Evolutionary conservation across 2,888 invertebrate species (phyloP).

Genomic region (Lottia gigantea): DNA sequence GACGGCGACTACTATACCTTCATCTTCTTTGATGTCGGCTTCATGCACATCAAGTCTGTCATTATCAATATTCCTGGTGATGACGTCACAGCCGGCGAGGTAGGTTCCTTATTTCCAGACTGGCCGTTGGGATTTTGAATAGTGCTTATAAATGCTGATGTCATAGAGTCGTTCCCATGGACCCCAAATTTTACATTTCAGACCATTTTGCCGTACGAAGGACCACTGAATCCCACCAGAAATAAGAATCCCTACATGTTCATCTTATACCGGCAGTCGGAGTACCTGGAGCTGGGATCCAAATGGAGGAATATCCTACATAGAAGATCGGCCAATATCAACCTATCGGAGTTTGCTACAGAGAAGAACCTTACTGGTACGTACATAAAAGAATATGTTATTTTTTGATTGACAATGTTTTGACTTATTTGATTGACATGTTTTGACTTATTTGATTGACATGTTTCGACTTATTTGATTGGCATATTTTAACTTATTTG

Average conservation of each 20-base stretch:
- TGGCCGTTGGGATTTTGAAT: too few species aligned
- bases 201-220: constrained; percentile 29
- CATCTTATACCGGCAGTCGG: constrained; percentile 31
- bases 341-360: constrained; percentile 22
- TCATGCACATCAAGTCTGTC: constrained; percentile 26
- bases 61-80: constrained; percentile 33
- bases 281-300: constrained; percentile 14
- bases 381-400: too few species aligned
- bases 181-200: background rate
- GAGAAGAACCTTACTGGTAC: constrained; percentile 25
- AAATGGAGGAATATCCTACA: constrained; percentile 24
- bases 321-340: background rate
- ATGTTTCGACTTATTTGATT: too few species aligned
- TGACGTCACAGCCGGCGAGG: constrained; percentile 26
- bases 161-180: too few species aligned
- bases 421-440: too few species aligned
- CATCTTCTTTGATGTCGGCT: constrained; percentile 32
- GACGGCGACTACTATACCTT: constrained; percentile 25
- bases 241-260: constrained; percentile 31
- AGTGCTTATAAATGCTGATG: too few species aligned
- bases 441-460: too few species aligned
- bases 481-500: too few species aligned
- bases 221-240: constrained; percentile 27
- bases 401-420: too few species aligned
- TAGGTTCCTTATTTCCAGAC: constrained; percentile 13